Base-by-base conservation (phyloP, 2,113 vertebrate genomes). In the Spermophilus dauricus region DNA sequence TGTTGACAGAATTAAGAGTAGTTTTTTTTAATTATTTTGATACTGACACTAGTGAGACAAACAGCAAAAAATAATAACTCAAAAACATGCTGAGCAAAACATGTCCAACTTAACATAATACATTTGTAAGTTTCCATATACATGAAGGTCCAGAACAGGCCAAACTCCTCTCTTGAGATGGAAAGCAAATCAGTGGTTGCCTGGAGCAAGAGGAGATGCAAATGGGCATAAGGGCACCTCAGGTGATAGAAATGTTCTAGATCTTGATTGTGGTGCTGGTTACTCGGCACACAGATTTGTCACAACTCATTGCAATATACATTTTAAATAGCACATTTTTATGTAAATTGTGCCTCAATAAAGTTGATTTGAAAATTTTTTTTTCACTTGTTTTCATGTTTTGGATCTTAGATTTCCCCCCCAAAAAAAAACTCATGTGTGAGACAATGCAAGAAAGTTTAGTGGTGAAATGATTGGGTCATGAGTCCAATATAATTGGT, bases 1-100 rank as follows among this genome's bases (percentile, higher is more conserved):
- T 85, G 92, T 86, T 93, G 32, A 69, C 84, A 92, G 83, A 91
- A 17, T 77, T 86, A 88, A 42, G 42, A 58, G 94, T n/a, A 0
- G 17, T 84, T 51, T 69, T 51, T 69, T 51, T 37, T 61, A 76
- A 81, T 37, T 20, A 32, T 56, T 78, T 42, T 94, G 32, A 63
- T 96, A 81, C 53, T 67, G 13, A 75, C 65, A 82, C 16, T 83
- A 53, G 42, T 53, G 56, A 69, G 56, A 22, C 48, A 56, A 2
- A 26, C 4, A 93, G 83, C 34, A 91, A 95, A 95, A 86, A 86
- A 87, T 39, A 45, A 78, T 20, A 22, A 45, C 17, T 42, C 45
- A 14, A 51, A 86, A 89, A n/a, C 75, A 53, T n/a, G 53, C 8
- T 80, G 65, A 91, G 51, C 9, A 39, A 92, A 97, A 56, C 24